Evolutionary conservation across 2,113 vertebrate species (phyloP).

Genomic region (Brevimyrus niger): DNA sequence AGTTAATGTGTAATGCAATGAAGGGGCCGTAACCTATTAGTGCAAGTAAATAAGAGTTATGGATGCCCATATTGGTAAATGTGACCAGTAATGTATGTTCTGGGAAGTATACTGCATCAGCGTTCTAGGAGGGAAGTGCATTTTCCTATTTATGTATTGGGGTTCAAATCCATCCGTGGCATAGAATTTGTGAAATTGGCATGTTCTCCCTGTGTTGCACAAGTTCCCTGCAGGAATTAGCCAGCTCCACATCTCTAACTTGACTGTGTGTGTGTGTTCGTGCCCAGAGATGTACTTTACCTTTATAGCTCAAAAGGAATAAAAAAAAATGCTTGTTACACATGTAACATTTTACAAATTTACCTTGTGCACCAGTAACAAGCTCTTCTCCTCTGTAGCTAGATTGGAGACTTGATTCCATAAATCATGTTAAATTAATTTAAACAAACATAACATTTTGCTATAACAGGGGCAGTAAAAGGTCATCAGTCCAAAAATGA

Average conservation of each 20-base stretch:
- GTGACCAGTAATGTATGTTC: background rate
- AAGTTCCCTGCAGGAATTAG: background rate
- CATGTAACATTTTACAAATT: background rate
- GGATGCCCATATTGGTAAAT: background rate
- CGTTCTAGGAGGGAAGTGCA: background rate
- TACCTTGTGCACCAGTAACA: background rate
- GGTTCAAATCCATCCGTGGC: background rate
- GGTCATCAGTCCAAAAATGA: background rate
- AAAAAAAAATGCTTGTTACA: background rate
- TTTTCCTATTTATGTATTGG: background rate
- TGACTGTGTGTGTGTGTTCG: background rate
- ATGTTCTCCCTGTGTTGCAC: background rate
- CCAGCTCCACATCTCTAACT: background rate
- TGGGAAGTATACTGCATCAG: background rate
- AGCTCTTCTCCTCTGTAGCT: background rate
- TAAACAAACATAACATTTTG: background rate
- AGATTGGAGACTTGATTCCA: background rate
- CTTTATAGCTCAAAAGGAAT: background rate
- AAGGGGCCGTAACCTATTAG: background rate
- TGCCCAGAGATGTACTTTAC: background rate
- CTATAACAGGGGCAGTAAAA: background rate
- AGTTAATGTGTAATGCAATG: background rate
- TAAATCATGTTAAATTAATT: slow-evolving; percentile 13
- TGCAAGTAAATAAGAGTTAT: background rate
- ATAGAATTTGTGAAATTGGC: background rate